These are phyloP conservation scores for Cenopis cana DNA, from an alignment of 2,888 invertebrate species.

Conservation along the genomic window DNA sequence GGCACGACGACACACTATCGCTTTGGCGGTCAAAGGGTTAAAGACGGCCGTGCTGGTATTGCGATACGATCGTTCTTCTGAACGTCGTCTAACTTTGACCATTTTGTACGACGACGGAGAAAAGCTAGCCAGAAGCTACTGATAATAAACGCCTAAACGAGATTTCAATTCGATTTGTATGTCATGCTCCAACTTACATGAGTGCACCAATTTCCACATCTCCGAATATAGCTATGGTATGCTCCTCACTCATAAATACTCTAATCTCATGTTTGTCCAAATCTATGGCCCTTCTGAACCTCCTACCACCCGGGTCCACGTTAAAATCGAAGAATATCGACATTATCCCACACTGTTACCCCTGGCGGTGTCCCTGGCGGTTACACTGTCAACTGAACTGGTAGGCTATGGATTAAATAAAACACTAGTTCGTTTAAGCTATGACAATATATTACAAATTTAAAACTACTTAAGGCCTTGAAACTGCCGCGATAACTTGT, in stretches of 20 bases:
- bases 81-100: too few relatives aligned
- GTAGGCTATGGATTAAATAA: slow-evolving; percentile 58
- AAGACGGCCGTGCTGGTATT: too few relatives aligned
- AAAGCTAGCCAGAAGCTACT: too few relatives aligned
- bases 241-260: slow-evolving; percentile 55
- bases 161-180: too few relatives aligned
- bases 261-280: slow-evolving; percentile 68
- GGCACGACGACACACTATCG: too few relatives aligned
- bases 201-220: slow-evolving; percentile 64
- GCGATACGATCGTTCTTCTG: too few relatives aligned
- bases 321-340: slow-evolving; percentile 77
- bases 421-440: slow-evolving; percentile 57
- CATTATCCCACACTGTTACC: slow-evolving; percentile 56
- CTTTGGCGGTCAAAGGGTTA: too few relatives aligned
- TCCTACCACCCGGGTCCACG: slow-evolving; percentile 62
- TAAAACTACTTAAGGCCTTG: slow-evolving; percentile 50
- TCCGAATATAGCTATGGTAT: slow-evolving; percentile 62
- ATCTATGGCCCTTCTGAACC: slow-evolving; percentile 73
- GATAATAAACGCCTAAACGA: too few relatives aligned
- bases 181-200: slow-evolving; percentile 67
- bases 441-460: slow-evolving; percentile 74
- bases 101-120: too few relatives aligned
- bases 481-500: slow-evolving; percentile 13
- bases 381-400: slow-evolving; percentile 53
- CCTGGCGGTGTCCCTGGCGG: too few relatives aligned